Base-by-base conservation (phyloP, 2,797 vertebrate genomes). In the Coregonus sp. region DNA sequence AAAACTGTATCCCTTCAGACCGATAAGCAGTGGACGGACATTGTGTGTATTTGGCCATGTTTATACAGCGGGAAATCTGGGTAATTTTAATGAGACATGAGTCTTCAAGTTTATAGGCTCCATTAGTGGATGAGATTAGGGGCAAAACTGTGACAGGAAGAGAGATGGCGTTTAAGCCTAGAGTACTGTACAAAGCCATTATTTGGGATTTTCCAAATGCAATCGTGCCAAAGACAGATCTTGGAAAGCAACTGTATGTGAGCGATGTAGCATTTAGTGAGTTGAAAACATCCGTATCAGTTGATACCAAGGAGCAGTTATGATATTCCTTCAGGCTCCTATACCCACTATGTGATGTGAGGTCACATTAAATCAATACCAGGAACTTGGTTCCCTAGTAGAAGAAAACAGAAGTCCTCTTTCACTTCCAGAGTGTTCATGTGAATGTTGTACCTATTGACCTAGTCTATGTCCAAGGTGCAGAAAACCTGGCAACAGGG, bases 61-160 rank as follows among this genome's bases (percentile, higher is more conserved):
- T 67, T 67, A 33, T 33, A 67, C 15, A 67, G 65, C 0, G 65
- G 40, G 5, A 52, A 67, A 75, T 47, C 25, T 29, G 63, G 31
- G n/a, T 31, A 7, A 47, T 52, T 66, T 52, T 75, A 52, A 75
- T 75, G 40, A 75, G 40, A 67, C 56, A 63, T 33, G 20, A 66
- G 59, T 51, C 3, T 71, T 29, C 70, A 61, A 33, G 25, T 50
- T 67, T 29, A 47, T 54, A n/a, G 65, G n/a, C 50, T 5, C 14
- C 50, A 47, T 73, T 59, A 63, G 37, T 25, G 37, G 33, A 16
- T 74, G 37, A 20, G 29, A 67, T 33, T 67, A 67, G 65, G 31
- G 29, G 11, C 15, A 2, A 50, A 4, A 65, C 40, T 50, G 61
- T 33, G n/a, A 77, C 52, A 68, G 16, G 4, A 56, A 56, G 5